Conservation (phyloP, 2,888 invertebrate species). For the Scotopteryx bipunctaria region DNA sequence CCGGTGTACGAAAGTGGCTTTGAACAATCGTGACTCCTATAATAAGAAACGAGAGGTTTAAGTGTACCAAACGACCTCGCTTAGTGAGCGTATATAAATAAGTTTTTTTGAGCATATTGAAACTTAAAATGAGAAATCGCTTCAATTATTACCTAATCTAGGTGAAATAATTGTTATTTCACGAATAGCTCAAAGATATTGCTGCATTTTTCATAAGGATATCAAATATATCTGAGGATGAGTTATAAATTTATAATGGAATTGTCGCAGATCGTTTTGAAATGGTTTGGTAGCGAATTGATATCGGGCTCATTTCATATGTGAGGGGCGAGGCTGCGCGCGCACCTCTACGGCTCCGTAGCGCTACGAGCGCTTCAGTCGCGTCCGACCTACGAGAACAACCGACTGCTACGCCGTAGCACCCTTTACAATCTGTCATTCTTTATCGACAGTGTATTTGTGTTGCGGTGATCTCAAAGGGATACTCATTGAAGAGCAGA, state of each 20-base stretch:
- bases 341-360: slow-evolving; percentile 65
- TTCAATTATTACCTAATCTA: slow-evolving; percentile 1
- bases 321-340: slow-evolving; percentile 80
- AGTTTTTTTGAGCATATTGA: not conserved
- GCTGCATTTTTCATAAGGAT: not conserved
- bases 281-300: slow-evolving; percentile 71
- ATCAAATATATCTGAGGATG: slow-evolving; percentile 14
- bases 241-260: slow-evolving; percentile 56
- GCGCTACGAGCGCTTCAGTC: slow-evolving; percentile 72
- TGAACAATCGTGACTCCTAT: slow-evolving; percentile 1
- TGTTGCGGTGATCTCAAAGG: slow-evolving; percentile 53
- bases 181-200: not conserved
- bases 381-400: slow-evolving; percentile 65
- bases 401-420: slow-evolving; percentile 74
- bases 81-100: not conserved
- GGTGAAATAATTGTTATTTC: not conserved
- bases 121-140: not conserved
- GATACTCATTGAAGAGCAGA: slow-evolving; percentile 38
- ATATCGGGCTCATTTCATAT: slow-evolving; percentile 75
- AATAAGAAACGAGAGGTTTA: not conserved
- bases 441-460: slow-evolving; percentile 50
- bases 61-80: not conserved
- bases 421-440: slow-evolving; percentile 42
- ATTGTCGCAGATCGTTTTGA: slow-evolving; percentile 63
- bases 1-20: not conserved